These are phyloP conservation scores for Meliscaeva auricollis DNA, from an alignment of 2,888 invertebrate genomes.

Conservation along the genomic window DNA sequence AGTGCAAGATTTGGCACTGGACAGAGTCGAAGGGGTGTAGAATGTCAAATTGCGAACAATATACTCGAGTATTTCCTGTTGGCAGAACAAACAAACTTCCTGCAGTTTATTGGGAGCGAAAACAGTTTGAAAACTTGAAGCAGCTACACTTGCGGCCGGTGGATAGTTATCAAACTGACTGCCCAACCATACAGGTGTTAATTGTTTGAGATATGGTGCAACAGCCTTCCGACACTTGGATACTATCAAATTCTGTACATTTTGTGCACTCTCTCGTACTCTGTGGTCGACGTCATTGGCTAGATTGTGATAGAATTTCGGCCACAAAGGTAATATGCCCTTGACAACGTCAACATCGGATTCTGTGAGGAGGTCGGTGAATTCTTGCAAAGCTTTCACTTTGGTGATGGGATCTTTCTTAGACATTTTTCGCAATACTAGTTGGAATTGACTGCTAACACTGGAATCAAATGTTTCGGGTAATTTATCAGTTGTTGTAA, in stretches of 20 bases:
- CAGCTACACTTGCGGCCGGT: slow-evolving; percentile 91
- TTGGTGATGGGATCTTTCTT: slow-evolving; percentile 97
- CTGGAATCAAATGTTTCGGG: slow-evolving; percentile 88
- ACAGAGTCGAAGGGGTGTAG: slow-evolving; percentile 86
- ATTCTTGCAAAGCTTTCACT: slow-evolving; percentile 92
- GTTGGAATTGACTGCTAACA: slow-evolving; percentile 90
- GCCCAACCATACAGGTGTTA: slow-evolving; percentile 94
- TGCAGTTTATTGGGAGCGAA: slow-evolving; percentile 92
- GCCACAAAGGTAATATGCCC: slow-evolving; percentile 92
- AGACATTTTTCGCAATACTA: slow-evolving; percentile 93
- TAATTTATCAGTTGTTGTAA: slow-evolving; percentile 83
- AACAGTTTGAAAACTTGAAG: slow-evolving; percentile 88
- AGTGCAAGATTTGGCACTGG: slow-evolving; percentile 85
- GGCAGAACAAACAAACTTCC: slow-evolving; percentile 93
- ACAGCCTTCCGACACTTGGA: slow-evolving; percentile 89
- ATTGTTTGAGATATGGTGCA: slow-evolving; percentile 91
- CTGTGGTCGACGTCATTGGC: slow-evolving; percentile 92
- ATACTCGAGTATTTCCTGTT: slow-evolving; percentile 90
- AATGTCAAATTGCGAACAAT: slow-evolving; percentile 89
- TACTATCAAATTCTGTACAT: slow-evolving; percentile 89
- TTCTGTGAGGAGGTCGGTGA: slow-evolving; percentile 88
- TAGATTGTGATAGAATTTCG: slow-evolving; percentile 90
- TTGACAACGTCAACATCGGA: slow-evolving; percentile 89
- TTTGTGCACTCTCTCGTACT: slow-evolving; percentile 91
- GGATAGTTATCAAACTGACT: slow-evolving; percentile 94